Evolutionary conservation across 2,888 invertebrate genomes (phyloP).

Genomic region (Thysanoteuthis rhombus): DNA sequence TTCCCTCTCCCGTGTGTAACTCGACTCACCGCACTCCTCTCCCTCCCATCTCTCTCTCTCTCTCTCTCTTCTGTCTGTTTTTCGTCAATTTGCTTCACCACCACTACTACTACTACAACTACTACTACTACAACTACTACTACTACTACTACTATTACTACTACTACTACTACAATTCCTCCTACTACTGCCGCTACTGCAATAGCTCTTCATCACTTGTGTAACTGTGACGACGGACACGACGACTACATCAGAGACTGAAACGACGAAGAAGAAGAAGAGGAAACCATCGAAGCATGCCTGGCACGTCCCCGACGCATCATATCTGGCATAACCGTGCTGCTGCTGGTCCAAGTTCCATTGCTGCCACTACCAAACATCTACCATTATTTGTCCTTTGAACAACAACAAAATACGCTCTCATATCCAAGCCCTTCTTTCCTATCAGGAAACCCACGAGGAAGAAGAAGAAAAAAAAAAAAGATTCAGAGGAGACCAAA

Average conservation of each 20-base stretch:
- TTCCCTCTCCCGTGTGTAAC: not conserved
- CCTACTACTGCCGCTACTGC: slow-evolving; percentile 15
- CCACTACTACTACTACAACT: not conserved
- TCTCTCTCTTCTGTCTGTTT: not conserved
- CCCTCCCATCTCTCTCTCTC: not conserved
- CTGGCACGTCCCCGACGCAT: slow-evolving; percentile 12
- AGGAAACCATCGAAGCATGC: not conserved
- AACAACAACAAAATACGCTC: not conserved
- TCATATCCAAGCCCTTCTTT: not conserved
- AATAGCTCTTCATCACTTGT: not conserved
- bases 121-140: not conserved
- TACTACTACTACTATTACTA: not conserved
- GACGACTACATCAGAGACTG: not conserved
- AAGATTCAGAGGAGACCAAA: not conserved
- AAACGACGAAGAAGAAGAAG: not conserved
- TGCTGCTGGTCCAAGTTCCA: not conserved
- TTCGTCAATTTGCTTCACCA: not conserved
- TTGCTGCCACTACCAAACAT: not conserved
- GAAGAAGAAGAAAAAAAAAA: not conserved
- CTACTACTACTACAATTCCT: slow-evolving; percentile 1
- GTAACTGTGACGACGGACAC: not conserved
- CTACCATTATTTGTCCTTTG: not conserved
- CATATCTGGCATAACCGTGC: not conserved
- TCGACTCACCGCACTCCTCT: not conserved
- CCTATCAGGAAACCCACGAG: not conserved